These are phyloP conservation scores for Numenius arquata DNA, from an alignment of 2,113 vertebrate genomes.

Conservation along the genomic window DNA sequence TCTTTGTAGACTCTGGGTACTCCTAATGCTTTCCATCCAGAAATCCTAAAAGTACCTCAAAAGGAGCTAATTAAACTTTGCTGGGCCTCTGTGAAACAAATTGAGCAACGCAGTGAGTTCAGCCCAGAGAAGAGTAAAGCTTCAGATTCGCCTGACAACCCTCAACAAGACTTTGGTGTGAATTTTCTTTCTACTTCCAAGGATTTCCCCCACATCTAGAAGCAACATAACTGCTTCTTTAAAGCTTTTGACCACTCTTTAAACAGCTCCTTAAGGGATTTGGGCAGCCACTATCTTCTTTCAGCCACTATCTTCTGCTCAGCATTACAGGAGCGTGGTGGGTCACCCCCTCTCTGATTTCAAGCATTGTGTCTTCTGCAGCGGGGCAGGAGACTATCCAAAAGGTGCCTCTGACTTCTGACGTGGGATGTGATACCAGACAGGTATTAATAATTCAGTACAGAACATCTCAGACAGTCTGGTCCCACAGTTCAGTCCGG, in stretches of 20 bases:
- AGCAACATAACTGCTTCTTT: neutral
- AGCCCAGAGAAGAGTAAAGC: neutral
- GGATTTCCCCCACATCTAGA: neutral
- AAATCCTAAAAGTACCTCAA: neutral
- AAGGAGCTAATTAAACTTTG: neutral
- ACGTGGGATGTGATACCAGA: neutral
- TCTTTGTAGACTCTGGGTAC: neutral
- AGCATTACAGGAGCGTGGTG: neutral
- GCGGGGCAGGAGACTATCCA: neutral
- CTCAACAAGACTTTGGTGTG: neutral
- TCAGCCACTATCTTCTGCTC: neutral
- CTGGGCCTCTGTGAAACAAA: neutral
- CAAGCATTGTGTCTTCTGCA: neutral
- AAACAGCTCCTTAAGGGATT: neutral
- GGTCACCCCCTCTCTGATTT: neutral
- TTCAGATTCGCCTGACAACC: neutral
- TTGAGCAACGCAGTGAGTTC: neutral
- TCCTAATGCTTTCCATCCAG: neutral
- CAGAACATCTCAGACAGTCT: neutral
- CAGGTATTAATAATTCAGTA: neutral
- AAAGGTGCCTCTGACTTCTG: neutral
- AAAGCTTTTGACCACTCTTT: neutral
- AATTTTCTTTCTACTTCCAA: neutral
- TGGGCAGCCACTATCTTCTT: neutral
- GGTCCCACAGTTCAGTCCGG: neutral